phyloP scores from a whole-genome alignment of 2,113 vertebrate genomes.

The Vulpes vulpes region DNA sequence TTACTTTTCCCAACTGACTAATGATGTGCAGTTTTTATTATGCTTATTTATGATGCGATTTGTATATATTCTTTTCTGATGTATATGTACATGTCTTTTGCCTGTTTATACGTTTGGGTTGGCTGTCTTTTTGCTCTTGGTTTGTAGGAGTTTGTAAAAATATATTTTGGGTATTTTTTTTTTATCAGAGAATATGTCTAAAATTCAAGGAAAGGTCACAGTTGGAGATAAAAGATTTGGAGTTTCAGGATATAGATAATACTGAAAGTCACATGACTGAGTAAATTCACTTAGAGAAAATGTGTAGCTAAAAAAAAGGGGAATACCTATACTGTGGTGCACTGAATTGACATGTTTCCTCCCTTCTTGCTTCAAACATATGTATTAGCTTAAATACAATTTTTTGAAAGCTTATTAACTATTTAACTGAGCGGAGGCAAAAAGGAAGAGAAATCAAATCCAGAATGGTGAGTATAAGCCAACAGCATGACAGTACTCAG shows the following conservation, averaged over 20 bases:
- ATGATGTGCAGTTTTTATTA: background rate
- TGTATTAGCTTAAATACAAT: background rate
- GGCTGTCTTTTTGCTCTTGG: background rate
- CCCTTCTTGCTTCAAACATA: background rate
- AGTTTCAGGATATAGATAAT: background rate
- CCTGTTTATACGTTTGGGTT: background rate
- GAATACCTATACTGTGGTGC: background rate
- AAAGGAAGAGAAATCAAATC: background rate
- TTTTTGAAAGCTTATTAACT: background rate
- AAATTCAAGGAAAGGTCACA: background rate
- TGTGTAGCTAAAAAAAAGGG: background rate
- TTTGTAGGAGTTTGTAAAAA: background rate
- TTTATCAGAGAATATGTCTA: background rate
- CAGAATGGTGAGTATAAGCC: background rate
- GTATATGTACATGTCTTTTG: background rate
- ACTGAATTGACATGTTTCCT: background rate
- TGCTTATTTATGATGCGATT: background rate
- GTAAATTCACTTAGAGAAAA: background rate
- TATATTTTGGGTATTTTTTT: background rate
- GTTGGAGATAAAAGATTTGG: background rate
- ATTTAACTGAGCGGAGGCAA: background rate
- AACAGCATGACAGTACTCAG: background rate
- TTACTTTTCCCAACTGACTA: background rate
- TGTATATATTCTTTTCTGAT: background rate
- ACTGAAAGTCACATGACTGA: background rate